phyloP scores from a whole-genome alignment of 2,888 invertebrate genomes.

The Oscheius sp. region DNA sequence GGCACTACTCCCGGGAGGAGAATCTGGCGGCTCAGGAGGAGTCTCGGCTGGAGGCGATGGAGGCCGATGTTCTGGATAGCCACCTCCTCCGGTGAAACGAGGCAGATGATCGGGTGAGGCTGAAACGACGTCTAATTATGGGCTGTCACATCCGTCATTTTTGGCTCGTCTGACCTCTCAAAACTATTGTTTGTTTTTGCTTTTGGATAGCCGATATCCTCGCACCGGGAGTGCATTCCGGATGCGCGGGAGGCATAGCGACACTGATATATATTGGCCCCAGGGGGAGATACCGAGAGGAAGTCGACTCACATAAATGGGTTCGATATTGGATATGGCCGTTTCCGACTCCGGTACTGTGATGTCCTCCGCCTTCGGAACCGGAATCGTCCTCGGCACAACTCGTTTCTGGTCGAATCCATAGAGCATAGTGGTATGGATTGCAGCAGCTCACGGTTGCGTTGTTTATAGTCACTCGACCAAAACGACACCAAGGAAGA shows the following conservation, averaged over 20 bases:
- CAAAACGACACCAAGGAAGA: conserved; percentile 69
- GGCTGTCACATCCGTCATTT: neutral
- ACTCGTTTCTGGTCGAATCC: conserved; percentile 64
- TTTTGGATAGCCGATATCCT: conserved; percentile 12
- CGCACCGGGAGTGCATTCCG: conserved; percentile 21
- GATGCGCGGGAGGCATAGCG: conserved; percentile 27
- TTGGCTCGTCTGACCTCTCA: neutral
- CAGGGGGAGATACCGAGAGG: conserved; percentile 12
- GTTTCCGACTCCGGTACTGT: conserved; percentile 19
- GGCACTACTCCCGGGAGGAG: conserved; percentile 39
- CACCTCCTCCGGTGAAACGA: conserved; percentile 21
- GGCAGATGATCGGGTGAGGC: conserved; percentile 26
- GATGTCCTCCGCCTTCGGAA: conserved; percentile 26
- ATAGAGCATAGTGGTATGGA: conserved; percentile 68
- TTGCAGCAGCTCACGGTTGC: conserved; percentile 69
- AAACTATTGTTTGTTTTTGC: conserved; percentile 16
- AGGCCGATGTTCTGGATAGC: conserved; percentile 44
- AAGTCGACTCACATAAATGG: conserved; percentile 18
- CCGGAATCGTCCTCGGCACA: conserved; percentile 40
- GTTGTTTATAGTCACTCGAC: conserved; percentile 68
- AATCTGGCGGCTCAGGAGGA: conserved; percentile 50
- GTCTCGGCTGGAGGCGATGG: conserved; percentile 43
- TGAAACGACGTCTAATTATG: neutral
- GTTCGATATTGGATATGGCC: conserved; percentile 29
- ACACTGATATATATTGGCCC: conserved; percentile 29